Percentiles rank a stretch among this genome's conserved stretches.
phyloP scores from a whole-genome alignment of 2,113 vertebrate genomes.

The Cathartes aura region DNA sequence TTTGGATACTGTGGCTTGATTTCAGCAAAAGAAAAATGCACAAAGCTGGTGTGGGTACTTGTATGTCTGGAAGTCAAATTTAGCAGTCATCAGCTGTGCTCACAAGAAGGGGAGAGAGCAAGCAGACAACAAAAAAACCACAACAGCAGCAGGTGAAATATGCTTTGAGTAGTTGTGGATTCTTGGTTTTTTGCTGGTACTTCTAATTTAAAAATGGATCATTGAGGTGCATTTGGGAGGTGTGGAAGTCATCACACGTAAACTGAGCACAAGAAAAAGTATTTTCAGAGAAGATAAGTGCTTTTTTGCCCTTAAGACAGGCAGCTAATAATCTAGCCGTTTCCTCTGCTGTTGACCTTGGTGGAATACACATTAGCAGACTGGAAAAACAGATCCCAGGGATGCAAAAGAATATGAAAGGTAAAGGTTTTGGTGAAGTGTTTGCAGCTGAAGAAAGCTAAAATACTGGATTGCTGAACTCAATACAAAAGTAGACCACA shows the following conservation, averaged over 20 bases:
- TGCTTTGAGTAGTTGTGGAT: neutral
- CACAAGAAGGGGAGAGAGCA: neutral
- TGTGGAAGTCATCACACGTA: neutral
- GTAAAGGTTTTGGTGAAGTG: neutral
- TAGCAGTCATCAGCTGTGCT: neutral
- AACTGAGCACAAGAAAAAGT: neutral
- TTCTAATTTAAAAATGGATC: neutral
- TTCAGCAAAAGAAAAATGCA: neutral
- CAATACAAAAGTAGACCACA: neutral
- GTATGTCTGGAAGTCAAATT: neutral
- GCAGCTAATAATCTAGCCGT: neutral
- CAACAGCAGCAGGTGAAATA: neutral
- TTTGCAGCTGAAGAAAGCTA: neutral
- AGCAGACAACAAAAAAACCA: neutral
- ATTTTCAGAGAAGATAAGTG: neutral
- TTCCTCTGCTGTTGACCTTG: neutral
- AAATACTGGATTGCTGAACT: neutral
- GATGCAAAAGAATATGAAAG: neutral
- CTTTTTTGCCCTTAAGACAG: neutral
- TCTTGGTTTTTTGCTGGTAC: neutral
- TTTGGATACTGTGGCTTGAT: neutral
- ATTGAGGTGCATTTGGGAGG: neutral
- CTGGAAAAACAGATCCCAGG: neutral
- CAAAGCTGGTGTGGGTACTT: neutral
- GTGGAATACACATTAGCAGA: fast-evolving